Conservation (phyloP, 2,797 vertebrate species). For the Tapera naevia region DNA sequence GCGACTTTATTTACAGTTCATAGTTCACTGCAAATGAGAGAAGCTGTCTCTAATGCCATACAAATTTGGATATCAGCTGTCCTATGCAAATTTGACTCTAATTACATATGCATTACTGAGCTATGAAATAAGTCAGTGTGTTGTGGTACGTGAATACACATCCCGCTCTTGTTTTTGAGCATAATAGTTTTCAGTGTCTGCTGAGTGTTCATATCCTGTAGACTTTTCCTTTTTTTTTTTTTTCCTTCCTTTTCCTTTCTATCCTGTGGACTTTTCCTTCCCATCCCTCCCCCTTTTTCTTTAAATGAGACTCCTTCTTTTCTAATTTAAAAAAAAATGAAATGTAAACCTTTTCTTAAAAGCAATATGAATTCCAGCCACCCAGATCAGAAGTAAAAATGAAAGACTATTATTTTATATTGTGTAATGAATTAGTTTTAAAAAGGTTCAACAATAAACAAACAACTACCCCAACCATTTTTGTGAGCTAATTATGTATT, state of each 20-base stretch:
- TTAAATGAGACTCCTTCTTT: neutral
- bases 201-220: slow-evolving; percentile 39
- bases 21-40: neutral
- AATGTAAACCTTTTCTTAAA: slow-evolving; percentile 27
- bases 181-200: slow-evolving; percentile 55
- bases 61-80: slow-evolving; percentile 44
- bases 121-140: slow-evolving; percentile 61
- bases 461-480: slow-evolving; percentile 59
- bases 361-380: neutral
- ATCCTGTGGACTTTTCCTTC: neutral
- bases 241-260: neutral
- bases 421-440: neutral
- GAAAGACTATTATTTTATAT: neutral
- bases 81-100: slow-evolving; percentile 43
- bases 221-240: neutral
- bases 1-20: neutral
- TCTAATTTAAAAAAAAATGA: slow-evolving; percentile 11
- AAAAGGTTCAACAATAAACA: slow-evolving; percentile 65
- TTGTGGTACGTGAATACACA: slow-evolving; percentile 38
- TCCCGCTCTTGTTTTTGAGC: slow-evolving; percentile 60
- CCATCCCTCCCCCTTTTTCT: neutral
- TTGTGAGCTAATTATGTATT: slow-evolving; percentile 71
- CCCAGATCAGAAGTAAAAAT: neutral
- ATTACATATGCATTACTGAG: slow-evolving; percentile 48
- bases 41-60: neutral